Conservation (phyloP, 2,888 invertebrate genomes). For the Neuroscelio doddi region DNA sequence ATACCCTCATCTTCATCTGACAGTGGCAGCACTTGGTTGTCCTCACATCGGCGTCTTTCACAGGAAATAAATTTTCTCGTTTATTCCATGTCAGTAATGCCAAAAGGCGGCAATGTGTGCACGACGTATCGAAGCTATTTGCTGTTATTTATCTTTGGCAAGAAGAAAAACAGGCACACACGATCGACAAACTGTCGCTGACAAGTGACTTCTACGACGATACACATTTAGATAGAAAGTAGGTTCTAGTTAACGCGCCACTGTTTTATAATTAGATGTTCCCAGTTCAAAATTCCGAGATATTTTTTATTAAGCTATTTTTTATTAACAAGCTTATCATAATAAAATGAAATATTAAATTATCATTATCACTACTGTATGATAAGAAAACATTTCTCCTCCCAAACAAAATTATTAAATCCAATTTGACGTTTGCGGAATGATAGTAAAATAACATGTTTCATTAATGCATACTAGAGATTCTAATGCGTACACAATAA, state of each 20-base stretch:
- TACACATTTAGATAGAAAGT: conserved; percentile 34
- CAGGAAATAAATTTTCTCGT: conserved; percentile 49
- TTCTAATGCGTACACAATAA: too few relatives aligned
- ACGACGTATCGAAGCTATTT: conserved; percentile 40
- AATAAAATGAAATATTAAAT: too few relatives aligned
- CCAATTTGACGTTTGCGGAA: too few relatives aligned
- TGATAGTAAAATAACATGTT: too few relatives aligned
- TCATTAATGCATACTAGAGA: too few relatives aligned
- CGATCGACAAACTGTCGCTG: conserved; percentile 46
- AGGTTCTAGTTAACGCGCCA: conserved; percentile 30
- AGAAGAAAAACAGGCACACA: conserved; percentile 31
- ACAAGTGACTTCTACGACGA: conserved; percentile 34
- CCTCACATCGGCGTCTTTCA: conserved; percentile 43
- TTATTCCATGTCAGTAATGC: conserved; percentile 48
- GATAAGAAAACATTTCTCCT: too few relatives aligned
- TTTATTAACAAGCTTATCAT: conserved; percentile 40
- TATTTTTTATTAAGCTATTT: conserved; percentile 36
- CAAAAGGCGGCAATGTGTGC: conserved; percentile 44
- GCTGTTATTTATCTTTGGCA: conserved; percentile 44
- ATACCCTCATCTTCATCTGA: conserved; percentile 25
- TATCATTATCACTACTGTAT: too few relatives aligned
- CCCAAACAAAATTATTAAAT: too few relatives aligned
- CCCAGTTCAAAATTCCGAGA: conserved; percentile 12
- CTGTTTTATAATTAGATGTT: conserved; percentile 39
- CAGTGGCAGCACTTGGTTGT: conserved; percentile 31